These are phyloP conservation scores for Merops nubicus DNA, from an alignment of 2,113 vertebrate genomes.

Conservation along the genomic window DNA sequence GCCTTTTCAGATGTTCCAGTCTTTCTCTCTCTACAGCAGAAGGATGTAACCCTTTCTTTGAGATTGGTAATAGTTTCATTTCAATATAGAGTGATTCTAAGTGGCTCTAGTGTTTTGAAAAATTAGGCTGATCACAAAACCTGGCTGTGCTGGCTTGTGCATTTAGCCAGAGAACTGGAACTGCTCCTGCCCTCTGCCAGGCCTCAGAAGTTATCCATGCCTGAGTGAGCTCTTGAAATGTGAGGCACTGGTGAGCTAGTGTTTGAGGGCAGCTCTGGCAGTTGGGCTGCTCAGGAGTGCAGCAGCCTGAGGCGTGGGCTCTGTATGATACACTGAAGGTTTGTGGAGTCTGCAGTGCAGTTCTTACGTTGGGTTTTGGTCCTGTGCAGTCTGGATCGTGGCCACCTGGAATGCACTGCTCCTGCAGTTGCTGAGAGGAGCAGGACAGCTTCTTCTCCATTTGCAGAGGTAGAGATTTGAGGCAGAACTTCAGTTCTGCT, in stretches of 20 bases:
- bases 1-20: background rate
- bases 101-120: background rate
- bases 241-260: background rate
- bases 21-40: background rate
- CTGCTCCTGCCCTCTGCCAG: background rate
- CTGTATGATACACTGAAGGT: background rate
- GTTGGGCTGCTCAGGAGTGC: background rate
- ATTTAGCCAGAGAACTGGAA: background rate
- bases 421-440: background rate
- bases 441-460: background rate
- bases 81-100: background rate
- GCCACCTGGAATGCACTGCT: background rate
- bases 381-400: background rate
- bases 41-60: background rate
- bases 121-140: background rate
- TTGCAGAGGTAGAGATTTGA: background rate
- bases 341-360: background rate
- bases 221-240: background rate
- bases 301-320: background rate
- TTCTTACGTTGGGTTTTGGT: background rate
- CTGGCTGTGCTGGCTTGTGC: background rate
- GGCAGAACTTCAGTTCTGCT: background rate
- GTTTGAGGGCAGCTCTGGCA: background rate
- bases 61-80: background rate
- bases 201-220: rapidly evolving